Conservation (phyloP, 1,140 invertebrate species). For the Camponotus pennsylvanicus region DNA sequence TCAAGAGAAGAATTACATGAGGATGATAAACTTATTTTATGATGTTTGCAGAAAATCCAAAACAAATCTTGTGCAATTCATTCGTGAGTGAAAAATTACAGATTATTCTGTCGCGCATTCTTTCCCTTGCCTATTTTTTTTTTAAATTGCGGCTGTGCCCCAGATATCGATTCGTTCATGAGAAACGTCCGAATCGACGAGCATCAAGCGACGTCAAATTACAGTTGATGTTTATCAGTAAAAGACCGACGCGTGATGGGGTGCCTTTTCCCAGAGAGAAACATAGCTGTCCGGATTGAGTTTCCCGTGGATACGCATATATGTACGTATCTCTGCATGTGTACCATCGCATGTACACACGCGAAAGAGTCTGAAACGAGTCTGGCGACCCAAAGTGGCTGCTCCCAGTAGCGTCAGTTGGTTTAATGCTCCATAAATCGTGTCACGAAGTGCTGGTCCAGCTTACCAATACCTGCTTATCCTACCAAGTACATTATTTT, state of each 20-base stretch:
- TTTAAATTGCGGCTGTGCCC: background rate
- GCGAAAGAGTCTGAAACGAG: slow-evolving; percentile 66
- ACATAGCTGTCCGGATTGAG: slow-evolving; percentile 24
- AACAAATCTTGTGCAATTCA: background rate
- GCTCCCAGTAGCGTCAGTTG: slow-evolving; percentile 69
- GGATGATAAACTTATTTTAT: background rate
- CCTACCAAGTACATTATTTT: background rate
- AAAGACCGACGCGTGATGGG: background rate
- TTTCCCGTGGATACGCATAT: background rate
- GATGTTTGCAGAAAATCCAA: background rate
- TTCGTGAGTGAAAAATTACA: background rate
- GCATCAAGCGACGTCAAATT: slow-evolving; percentile 36
- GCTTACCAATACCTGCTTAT: slow-evolving; percentile 22
- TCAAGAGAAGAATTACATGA: slow-evolving; percentile 4
- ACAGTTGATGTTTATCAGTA: slow-evolving; percentile 40
- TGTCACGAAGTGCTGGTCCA: slow-evolving; percentile 73
- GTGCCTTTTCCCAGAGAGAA: background rate
- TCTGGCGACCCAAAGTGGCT: slow-evolving; percentile 45
- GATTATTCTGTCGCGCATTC: background rate
- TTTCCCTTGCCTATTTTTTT: background rate
- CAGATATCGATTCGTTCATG: slow-evolving; percentile 15
- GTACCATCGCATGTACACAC: background rate
- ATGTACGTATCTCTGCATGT: slow-evolving; percentile 2
- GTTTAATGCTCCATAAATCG: slow-evolving; percentile 80
- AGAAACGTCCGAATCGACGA: background rate